Percentiles rank a stretch among this genome's conserved stretches.
phyloP scores from a whole-genome alignment of 2,797 vertebrate species.

The Hyperoplus lanceolatus region DNA sequence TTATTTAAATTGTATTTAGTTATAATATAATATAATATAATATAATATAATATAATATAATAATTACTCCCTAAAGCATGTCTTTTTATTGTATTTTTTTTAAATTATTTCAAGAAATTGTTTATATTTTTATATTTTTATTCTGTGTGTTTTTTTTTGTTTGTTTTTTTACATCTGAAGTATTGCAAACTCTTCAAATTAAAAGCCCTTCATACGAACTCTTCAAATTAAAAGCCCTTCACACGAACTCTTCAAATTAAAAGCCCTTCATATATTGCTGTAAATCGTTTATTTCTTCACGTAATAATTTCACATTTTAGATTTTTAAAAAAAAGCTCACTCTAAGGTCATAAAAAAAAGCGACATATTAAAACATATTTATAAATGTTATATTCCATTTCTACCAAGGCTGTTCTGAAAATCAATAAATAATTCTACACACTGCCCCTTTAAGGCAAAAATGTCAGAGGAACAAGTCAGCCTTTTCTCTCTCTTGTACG shows the following conservation, averaged over 20 bases:
- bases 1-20: too few relatives aligned
- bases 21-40: too few relatives aligned
- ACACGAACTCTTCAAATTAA: constrained; percentile 43
- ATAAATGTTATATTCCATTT: too few relatives aligned
- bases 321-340: background rate
- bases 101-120: background rate
- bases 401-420: too few relatives aligned
- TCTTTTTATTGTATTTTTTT: background rate
- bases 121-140: constrained; percentile 46
- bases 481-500: background rate
- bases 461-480: background rate
- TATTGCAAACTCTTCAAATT: constrained; percentile 29
- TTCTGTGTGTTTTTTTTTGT: background rate
- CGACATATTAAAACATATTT: too few relatives aligned
- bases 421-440: too few relatives aligned
- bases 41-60: too few relatives aligned
- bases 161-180: background rate
- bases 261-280: constrained; percentile 10
- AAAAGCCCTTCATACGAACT: constrained; percentile 28
- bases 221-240: constrained; percentile 55
- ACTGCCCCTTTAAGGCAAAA: too few relatives aligned
- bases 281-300: background rate
- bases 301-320: background rate
- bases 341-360: background rate
- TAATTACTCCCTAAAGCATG: too few relatives aligned